Evolutionary conservation across 2,113 vertebrate species (phyloP).

Genomic region (Phyllopteryx taeniolatus): DNA sequence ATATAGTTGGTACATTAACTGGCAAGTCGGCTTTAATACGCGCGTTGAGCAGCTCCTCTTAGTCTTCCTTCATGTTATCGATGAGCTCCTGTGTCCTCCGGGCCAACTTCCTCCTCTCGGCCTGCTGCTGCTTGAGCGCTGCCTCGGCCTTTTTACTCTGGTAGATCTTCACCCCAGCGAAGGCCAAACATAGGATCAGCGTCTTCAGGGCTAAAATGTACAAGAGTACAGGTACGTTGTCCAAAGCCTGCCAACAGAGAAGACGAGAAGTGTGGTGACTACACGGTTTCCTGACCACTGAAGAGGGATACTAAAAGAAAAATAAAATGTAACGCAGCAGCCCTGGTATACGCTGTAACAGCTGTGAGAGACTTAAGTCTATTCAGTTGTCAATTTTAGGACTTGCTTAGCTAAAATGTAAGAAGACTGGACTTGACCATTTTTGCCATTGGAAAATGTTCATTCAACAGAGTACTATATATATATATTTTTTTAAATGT

Average conservation of each 20-base stretch:
- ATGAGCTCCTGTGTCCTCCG: conserved; percentile 71
- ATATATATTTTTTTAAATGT: too few relatives aligned
- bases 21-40: background rate
- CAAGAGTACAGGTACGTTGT: conserved; percentile 86
- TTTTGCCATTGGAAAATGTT: too few relatives aligned
- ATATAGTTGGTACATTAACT: background rate
- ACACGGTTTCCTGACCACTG: background rate
- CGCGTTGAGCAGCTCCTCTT: conserved; percentile 23
- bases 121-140: conserved; percentile 69
- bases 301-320: background rate
- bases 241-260: conserved; percentile 75
- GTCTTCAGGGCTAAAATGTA: conserved; percentile 95
- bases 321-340: background rate
- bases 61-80: conserved; percentile 79
- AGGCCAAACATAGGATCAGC: conserved; percentile 85
- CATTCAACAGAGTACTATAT: too few relatives aligned
- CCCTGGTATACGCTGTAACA: background rate
- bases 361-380: conserved; percentile 28
- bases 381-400: too few relatives aligned
- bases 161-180: conserved; percentile 89
- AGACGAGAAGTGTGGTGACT: background rate
- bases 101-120: conserved; percentile 61
- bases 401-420: too few relatives aligned
- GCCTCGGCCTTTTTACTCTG: conserved; percentile 79
- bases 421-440: too few relatives aligned